Evolutionary conservation across 2,797 vertebrate species (phyloP).

Genomic region (Rhodeus uyekii): DNA sequence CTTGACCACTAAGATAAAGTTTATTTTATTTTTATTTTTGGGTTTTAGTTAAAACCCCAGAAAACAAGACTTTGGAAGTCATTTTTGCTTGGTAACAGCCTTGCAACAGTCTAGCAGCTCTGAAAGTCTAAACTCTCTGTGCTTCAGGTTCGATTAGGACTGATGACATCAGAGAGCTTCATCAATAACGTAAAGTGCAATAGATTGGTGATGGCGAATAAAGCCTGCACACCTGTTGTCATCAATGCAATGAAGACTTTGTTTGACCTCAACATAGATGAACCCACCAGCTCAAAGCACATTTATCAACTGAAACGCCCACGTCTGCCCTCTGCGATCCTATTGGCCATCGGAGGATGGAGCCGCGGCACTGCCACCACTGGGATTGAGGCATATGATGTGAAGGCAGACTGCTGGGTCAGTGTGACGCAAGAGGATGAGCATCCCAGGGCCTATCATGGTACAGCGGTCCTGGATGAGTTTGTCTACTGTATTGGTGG

Average conservation of each 20-base stretch:
- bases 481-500: slow-evolving; percentile 72
- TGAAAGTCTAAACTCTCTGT: slow-evolving; percentile 8
- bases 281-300: too few relatives aligned
- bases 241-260: too few relatives aligned
- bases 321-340: too few relatives aligned
- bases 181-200: slow-evolving; percentile 44
- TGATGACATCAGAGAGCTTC: slow-evolving; percentile 53
- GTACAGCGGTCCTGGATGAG: slow-evolving; percentile 69
- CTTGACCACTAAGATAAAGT: too few relatives aligned
- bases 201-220: slow-evolving; percentile 44
- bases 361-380: slow-evolving; percentile 72
- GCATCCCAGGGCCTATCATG: slow-evolving; percentile 77
- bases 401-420: slow-evolving; percentile 75
- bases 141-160: slow-evolving; percentile 59
- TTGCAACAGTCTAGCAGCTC: not conserved
- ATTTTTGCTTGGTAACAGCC: not conserved
- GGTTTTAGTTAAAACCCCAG: too few relatives aligned
- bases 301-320: too few relatives aligned
- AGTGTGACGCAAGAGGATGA: slow-evolving; percentile 69
- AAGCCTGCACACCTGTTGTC: too few relatives aligned
- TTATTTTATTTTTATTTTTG: too few relatives aligned
- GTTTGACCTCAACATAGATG: too few relatives aligned
- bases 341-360: slow-evolving; percentile 85
- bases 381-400: slow-evolving; percentile 78
- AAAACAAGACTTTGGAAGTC: too few relatives aligned